Evolutionary conservation across 2,113 vertebrate genomes (phyloP), one percentile per base, ranked within the genome.

Genomic region (Apeltes quadracus): DNA sequence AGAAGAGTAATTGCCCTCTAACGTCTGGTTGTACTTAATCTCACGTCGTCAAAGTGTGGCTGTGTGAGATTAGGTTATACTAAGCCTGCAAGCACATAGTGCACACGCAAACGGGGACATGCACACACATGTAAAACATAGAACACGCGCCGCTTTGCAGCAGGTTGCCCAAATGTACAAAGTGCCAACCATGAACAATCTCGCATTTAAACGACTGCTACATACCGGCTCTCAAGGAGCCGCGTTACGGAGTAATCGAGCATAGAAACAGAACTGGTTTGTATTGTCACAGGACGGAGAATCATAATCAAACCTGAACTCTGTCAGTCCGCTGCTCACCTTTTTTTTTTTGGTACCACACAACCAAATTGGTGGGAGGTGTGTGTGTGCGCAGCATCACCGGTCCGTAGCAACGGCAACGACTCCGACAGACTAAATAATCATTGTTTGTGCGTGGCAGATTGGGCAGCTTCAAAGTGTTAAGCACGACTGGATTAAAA

Each of bases 401-500:
- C 61, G 69, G 79, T 48, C 69, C 74, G 80, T 81, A 88, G 85
- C 70, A 82, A 70, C 53, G 70, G 75, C 82, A 86, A 76, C 13
- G 32, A 20, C 61, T 53, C 69, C 76, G 86, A 79, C 14, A 72
- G 58, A 54, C 76, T 78, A 87, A 81, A 83, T 81, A 87, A 91
- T 89, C 77, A 79, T 85, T 88, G 84, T 92, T 92, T 92, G 82
- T 23, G 53, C 79, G 74, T 61, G 56, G 70, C 78, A 83, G 83
- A 81, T 90, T 84, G 87, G 85, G 77, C 87, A 91, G 84, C 84
- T 87, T 83, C 82, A 90, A 93, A 90, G 88, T 92, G 92, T 93
- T 93, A 93, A 92, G 87, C 87, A 71, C 72, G 84, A 92, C 90
- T 93, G 92, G 92, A 94, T 93, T 94, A 92, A 92, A 83, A 92